Conservation (phyloP, 2,888 invertebrate genomes). For the Stenodema calcarata region DNA sequence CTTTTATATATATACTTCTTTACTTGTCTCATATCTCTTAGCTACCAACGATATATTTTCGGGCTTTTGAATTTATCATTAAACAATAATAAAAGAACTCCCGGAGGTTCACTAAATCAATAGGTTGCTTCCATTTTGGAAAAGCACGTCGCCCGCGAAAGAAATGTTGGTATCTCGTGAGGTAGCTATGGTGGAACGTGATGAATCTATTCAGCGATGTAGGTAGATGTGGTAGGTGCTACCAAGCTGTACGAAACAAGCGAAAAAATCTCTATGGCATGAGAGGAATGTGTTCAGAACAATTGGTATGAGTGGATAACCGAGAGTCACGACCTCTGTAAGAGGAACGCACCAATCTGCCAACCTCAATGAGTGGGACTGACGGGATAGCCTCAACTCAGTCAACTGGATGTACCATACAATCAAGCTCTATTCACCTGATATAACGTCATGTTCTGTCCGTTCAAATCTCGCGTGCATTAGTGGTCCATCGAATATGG, state of each 20-base stretch:
- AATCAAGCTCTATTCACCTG: no score
- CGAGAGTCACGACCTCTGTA: no score
- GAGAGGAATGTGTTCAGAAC: neutral
- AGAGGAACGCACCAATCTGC: no score
- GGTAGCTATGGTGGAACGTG: neutral
- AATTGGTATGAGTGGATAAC: no score
- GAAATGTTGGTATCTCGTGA: neutral
- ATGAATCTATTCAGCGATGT: neutral
- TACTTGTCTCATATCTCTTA: slow-evolving; percentile 39
- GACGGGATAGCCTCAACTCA: no score
- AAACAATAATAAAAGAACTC: slow-evolving; percentile 26
- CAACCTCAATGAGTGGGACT: no score
- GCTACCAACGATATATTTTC: slow-evolving; percentile 37
- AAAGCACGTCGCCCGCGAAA: neutral
- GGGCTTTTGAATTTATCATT: slow-evolving; percentile 42
- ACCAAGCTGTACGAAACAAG: neutral
- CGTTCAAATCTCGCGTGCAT: no score
- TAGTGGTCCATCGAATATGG: no score
- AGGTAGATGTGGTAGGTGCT: neutral
- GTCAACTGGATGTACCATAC: no score
- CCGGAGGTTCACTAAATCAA: slow-evolving; percentile 3
- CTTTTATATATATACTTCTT: slow-evolving; percentile 41
- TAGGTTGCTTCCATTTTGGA: neutral
- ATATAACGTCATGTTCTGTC: no score
- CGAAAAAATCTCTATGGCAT: neutral